Percentiles rank a stretch among this genome's conserved stretches.
phyloP scores from a whole-genome alignment of 2,888 invertebrate genomes.

The Chloroclysta siterata region DNA sequence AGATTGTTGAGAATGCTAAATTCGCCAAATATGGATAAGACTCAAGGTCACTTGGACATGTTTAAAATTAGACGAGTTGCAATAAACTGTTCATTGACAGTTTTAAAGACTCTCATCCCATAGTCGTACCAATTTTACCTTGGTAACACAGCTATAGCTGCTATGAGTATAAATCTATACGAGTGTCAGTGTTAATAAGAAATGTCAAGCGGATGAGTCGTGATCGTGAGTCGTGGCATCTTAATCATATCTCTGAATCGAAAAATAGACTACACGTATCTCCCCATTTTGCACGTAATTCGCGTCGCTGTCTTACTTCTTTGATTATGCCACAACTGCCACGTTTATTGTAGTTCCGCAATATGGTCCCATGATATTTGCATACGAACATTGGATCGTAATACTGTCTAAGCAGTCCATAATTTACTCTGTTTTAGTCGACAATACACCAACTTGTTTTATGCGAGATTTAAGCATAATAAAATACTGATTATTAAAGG shows the following conservation, averaged over 20 bases:
- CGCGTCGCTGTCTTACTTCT: slow-evolving; percentile 18
- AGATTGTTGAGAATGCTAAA: not conserved
- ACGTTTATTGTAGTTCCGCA: slow-evolving; percentile 29
- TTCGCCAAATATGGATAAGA: not conserved
- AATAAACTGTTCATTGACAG: not conserved
- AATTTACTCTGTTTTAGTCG: not conserved
- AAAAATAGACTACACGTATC: slow-evolving; percentile 9
- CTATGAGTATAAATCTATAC: not conserved
- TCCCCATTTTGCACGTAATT: slow-evolving; percentile 23
- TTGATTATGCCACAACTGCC: slow-evolving; percentile 18
- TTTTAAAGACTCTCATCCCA: not conserved
- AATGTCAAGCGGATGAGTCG: slow-evolving; percentile 18
- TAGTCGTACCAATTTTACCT: not conserved
- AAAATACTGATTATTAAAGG: not conserved
- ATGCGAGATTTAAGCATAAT: not conserved
- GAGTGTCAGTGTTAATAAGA: slow-evolving; percentile 18
- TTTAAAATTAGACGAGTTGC: not conserved
- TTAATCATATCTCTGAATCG: slow-evolving; percentile 18
- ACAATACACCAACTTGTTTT: not conserved
- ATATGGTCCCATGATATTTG: not conserved
- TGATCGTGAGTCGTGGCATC: slow-evolving; percentile 15
- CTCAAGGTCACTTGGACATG: not conserved
- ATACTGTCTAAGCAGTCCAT: not conserved
- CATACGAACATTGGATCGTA: not conserved
- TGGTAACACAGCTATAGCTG: not conserved